These are phyloP conservation scores for Larimichthys polyactis DNA, from an alignment of 2,113 vertebrate genomes.

Conservation along the genomic window DNA sequence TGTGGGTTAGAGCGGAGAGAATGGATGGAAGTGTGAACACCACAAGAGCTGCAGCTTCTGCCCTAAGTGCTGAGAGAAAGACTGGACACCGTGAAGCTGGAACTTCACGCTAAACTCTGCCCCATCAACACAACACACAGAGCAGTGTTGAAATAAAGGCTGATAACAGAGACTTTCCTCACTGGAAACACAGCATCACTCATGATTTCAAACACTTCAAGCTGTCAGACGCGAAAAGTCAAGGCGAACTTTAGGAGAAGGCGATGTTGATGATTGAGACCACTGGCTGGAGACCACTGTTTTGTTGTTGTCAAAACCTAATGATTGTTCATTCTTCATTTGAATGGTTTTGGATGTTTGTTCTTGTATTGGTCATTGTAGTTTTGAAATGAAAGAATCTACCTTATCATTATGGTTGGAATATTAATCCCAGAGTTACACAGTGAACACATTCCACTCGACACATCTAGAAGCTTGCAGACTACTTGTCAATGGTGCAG, in stretches of 20 bases:
- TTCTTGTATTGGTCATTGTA: not conserved
- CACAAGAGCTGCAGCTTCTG: constrained; percentile 30
- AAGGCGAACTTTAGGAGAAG: not conserved
- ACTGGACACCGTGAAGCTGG: constrained; percentile 11
- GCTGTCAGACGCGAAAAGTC: not conserved
- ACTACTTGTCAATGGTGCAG: not conserved
- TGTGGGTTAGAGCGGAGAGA: constrained; percentile 39
- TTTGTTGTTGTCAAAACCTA: too few species aligned
- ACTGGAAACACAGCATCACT: not conserved
- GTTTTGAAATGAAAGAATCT: too few species aligned
- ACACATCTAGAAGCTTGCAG: not conserved
- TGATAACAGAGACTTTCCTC: not conserved
- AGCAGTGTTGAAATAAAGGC: not conserved
- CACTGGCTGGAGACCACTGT: not conserved
- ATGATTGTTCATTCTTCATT: too few species aligned
- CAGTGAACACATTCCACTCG: too few species aligned
- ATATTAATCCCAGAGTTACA: too few species aligned
- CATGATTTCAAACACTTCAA: not conserved
- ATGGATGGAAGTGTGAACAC: constrained; percentile 59
- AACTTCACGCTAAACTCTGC: constrained; percentile 4
- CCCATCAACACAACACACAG: constrained; percentile 6
- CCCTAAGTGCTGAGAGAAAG: constrained; percentile 29
- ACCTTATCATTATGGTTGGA: too few species aligned
- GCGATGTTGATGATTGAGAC: not conserved
- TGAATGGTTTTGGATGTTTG: not conserved